Evolutionary conservation across 2,113 vertebrate species (phyloP), one percentile per base, ranked within the genome.

Genomic region (Nycticorax nycticorax): DNA sequence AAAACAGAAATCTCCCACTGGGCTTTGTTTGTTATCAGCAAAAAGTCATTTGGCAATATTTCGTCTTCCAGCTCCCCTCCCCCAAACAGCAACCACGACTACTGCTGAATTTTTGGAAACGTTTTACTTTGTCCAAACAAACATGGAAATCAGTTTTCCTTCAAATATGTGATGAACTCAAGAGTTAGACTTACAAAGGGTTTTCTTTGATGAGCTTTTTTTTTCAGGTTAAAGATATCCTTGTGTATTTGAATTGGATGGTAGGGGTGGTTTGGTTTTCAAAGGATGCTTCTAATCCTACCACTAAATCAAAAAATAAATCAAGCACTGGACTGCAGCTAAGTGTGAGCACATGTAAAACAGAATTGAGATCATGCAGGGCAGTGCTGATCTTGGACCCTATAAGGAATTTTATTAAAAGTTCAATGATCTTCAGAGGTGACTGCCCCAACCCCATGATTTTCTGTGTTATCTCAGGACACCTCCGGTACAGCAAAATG

Each of bases 11-110:
- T 71, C 27, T 92, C 69, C 86, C 69, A 72, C 2, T 92, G 83
- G 81, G 71, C 62, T 94, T 93, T 88, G 66, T 94, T 89, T 76
- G 33, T 67, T 88, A 90, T 88, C 80, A 91, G 76, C 73, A 93
- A 89, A 66, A 85, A 88, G 10, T 48, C 0, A 8, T 90, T 90
- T 50, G 47, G 66, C 55, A 93, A 63, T 74, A 87, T 80, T 88
- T 92, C 3, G 20, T 35, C 45, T 91, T 89, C 43, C 67, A 83
- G 30, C 27, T 80, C 12, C 22, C 57, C 43, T 91, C 57, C 41
- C n/a, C 23, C 22, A 89, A 81, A 72, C 7, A 92, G 10, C 50
- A 95, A 63, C 26, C 33, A 88, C 21, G 30, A 67, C 26, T 33
- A 72, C n/a, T 47, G 39, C 59, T 64, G 35, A 75, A 85, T 59